Evolutionary conservation across 2,113 vertebrate genomes (phyloP), one percentile per base, ranked within the genome.

Genomic region (Tachycineta bicolor): DNA sequence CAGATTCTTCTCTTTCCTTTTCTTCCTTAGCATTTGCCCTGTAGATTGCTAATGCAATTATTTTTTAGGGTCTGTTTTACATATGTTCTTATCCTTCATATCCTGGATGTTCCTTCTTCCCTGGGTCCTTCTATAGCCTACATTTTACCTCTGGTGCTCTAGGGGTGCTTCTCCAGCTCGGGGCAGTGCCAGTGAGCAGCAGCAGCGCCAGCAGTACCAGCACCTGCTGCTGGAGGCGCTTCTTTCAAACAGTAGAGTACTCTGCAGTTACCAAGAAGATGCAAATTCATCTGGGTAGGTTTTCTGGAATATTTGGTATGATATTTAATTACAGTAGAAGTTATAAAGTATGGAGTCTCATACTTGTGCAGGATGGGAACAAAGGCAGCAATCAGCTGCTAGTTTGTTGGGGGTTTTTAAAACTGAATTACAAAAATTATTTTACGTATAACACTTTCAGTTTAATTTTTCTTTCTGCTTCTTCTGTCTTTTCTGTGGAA

Each of bases 1-100:
- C 62, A 69, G 21, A 8, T 58, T 86, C 93, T 97, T 71, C 80
- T 3, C 6, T 25, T 70, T 75, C 71, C 34, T 55, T 84, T 68
- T 79, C 77, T 64, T 96, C 89, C 80, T 89, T 56, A 50, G 63
- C 88, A 64, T 53, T 69, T 87, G 73, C 91, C 92, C 74, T 69
- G 70, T 46, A 85, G 95, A 63, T 12, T 13, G 55, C 79, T 52
- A 90, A 68, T 74, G 83, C 63, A 56, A 12, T 84, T 81, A 68
- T 23, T 69, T 65, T 52, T 87, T 68, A 74, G 67, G 62, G 76
- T 58, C 56, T 65, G 47, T 3, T 62, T 87, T 84, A 87, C 8
- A 0, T 60, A 24, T 3, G 25, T 68, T 93, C 81, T 96, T 70
- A 87, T 91, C 84, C 84, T 91, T 74, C 87, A 68, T 23, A 65